Base-by-base conservation (phyloP, 2,113 vertebrate genomes). In the Galemys pyrenaicus region DNA sequence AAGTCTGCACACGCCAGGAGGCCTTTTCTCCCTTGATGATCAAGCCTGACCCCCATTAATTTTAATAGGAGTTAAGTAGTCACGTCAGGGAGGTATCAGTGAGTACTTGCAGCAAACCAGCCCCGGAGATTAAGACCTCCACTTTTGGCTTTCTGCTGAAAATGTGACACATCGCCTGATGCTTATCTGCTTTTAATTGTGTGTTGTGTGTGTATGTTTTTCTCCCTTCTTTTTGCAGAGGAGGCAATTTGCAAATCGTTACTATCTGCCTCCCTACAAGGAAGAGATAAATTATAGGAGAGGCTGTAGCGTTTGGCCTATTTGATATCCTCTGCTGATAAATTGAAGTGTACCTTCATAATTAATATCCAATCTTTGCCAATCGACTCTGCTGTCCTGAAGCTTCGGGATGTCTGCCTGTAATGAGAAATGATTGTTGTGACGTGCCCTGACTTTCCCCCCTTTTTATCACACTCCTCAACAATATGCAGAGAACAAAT, bases 101-200 rank as follows among this genome's bases (percentile, higher is more conserved):
- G 89, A 85, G 86, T 44, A 28, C 51, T 89, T 26, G 5, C 54
- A 39, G 93, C 60, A 62, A 98, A 98, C 95, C 98, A 96, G 94
- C 97, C 97, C 96, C 78, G 26, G 95, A 98, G 97, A 98, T 98
- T 97, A 98, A 98, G 98, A 98, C 98, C 96, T 98, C 96, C 94
- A 96, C 98, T 98, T 98, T 97, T 96, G 98, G 97, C 97, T 98
- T 97, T 97, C 97, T 97, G 96, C 98, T 98, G 95, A 97, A 98
- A 98, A 97, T 96, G 97, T 97, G 97, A 97, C 98, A 97, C 96
- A 84, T 96, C 58, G 95, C 98, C 97, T 97, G 97, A 98, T 98
- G 98, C 98, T 98, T 98, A 98, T 98, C 98, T 97, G 96, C 97
- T 98, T 98, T 98, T 98, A 98, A 98, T 98, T 98, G 98, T 98